Evolutionary conservation across 2,113 vertebrate genomes (phyloP), one percentile per base, ranked within the genome.

Genomic region (Suricata suricatta): DNA sequence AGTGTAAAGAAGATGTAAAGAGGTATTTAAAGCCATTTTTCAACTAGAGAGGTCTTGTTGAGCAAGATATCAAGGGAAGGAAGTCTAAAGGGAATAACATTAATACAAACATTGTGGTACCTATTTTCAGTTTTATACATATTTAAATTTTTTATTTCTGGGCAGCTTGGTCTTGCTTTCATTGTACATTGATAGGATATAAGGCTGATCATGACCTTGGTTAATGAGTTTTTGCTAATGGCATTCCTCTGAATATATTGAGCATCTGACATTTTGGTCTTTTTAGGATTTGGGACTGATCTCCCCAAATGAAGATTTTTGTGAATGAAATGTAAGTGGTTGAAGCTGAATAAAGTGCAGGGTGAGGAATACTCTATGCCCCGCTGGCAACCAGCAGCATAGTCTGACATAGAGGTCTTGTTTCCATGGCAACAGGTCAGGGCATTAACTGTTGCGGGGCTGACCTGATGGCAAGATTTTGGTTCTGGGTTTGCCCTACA

Each of bases 261-360:
- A 88, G 21, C 17, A 41, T 25, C 8, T 94, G 41, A 77, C 10
- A 88, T 72, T 81, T 76, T 96, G 76, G 33, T 25, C 47, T 38
- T 69, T 87, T 50, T 47, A 97, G 12, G 33, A 63, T 83, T 96
- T 80, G 27, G n/a, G 44, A 50, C 6, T 96, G 76, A 77, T 23
- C 41, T 97, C 17, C 12, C 19, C 76, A 92, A 88, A 96, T 94
- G n/a, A 96, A 27, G 41, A n/a, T 68, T 87, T 97, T 96, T 95
- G 87, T 94, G 84, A 98, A 97, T 97, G 92, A 97, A 97, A 86
- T 64, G 31, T 57, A 95, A 50, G 64, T 3, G 60, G 97, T 27
- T 91, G 77, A 35, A 76, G 27, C 66, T 96, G 94, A 96, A 97
- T 97, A 83, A 93, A 88, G 52, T 82, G 12, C 41, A 82, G 63